These are phyloP conservation scores for Pelmatolapia mariae DNA, from an alignment of 2,113 vertebrate species.

Conservation along the genomic window DNA sequence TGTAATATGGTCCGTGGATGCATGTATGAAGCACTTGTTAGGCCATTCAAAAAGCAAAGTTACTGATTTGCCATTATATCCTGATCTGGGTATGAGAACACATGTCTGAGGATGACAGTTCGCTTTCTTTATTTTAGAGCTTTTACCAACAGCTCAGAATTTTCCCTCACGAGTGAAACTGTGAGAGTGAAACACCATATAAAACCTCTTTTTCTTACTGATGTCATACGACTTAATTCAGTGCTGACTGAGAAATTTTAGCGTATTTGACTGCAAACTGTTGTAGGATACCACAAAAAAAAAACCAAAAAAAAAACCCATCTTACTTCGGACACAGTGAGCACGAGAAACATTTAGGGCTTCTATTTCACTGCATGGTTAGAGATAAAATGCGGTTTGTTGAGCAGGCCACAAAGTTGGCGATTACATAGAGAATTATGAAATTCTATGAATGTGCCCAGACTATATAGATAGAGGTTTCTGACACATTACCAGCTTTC, in stretches of 20 bases:
- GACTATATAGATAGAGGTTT: neutral
- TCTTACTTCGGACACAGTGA: neutral
- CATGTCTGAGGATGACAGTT: neutral
- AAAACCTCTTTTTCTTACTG: neutral
- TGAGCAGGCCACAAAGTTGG: neutral
- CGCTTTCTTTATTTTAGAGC: neutral
- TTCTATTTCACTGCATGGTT: neutral
- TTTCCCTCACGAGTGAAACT: neutral
- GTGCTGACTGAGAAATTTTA: neutral
- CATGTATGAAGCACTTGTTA: neutral
- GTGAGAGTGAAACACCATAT: neutral
- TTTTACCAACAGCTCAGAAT: neutral
- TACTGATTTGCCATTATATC: neutral
- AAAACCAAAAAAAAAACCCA: accelerated
- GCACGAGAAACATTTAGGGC: neutral
- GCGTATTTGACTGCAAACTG: neutral
- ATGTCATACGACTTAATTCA: neutral
- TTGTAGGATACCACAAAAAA: neutral
- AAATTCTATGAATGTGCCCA: neutral
- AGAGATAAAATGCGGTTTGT: neutral
- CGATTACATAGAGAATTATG: neutral
- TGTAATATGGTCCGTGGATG: neutral
- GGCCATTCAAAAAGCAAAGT: neutral
- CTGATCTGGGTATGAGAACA: neutral
- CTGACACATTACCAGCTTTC: neutral